Evolutionary conservation across 1,140 invertebrate species (phyloP), one percentile per base, ranked within the genome.

Genomic region (Spodoptera frugiperda): DNA sequence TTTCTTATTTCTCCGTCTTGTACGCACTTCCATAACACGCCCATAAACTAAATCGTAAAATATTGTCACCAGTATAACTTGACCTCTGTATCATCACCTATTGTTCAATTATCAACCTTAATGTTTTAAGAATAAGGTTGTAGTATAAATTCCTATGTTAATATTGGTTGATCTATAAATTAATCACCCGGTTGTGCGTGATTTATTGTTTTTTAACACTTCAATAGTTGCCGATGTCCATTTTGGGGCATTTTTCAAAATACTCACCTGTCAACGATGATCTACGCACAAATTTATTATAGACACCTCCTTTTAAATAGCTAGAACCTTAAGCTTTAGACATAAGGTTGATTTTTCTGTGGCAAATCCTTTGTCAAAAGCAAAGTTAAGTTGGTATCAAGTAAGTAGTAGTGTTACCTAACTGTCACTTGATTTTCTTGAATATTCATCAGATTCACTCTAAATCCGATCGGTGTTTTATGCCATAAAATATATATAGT

Each of bases 1-100:
- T 86, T 84, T 88, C 82, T 77, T 65, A 85, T 84, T 87, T 86
- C 79, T 85, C 81, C 82, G 83, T 86, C 78, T 79, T 80, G 78
- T 83, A 82, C 79, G 65, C 53, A 78, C 70, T 73, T 67, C 76
- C 61, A 80, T 80, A 81, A 83, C 76, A 79, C 54, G 61, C 54
- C 77, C 73, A 87, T 87, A 87, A 87, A 87, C 54, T 61, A 80
- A 81, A 72, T 74, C 81, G 72, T 83, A 80, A 84, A 82, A 82
- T 84, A 82, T 82, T 63, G 49, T 48, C 59, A 68, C 73, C 54
- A 75, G 48, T 17, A 8, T 51, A 75, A 4, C 8, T 14, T 53
- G 72, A 65, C 59, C 72, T 53, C 15, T 54, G 44, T n/a, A 11
- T 44, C 1, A 49, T 15, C 25, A 30, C 19, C 15, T 6, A 3